phyloP scores from a whole-genome alignment of 2,113 vertebrate genomes.

The Cettia cetti region DNA sequence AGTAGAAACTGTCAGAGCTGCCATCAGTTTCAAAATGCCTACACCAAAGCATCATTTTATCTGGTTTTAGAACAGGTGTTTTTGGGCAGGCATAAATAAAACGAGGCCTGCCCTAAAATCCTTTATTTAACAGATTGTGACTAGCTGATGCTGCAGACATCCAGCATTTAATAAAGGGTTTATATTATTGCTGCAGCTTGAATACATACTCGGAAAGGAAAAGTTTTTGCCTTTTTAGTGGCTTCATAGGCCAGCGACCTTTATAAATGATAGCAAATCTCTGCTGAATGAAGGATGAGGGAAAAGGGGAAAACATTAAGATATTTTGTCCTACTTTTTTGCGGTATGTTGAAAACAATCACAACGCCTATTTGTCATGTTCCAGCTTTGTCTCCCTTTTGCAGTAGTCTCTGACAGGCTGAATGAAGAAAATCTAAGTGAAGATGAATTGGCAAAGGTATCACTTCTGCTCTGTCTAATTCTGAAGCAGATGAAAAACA shows the following conservation, averaged over 20 bases:
- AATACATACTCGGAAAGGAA: neutral
- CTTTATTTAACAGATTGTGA: neutral
- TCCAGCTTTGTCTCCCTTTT: slow-evolving; percentile 54
- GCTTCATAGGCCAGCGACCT: slow-evolving; percentile 68
- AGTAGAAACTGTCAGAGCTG: neutral
- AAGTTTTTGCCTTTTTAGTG: slow-evolving; percentile 53
- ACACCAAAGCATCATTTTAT: neutral
- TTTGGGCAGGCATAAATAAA: neutral
- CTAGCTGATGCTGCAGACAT: neutral
- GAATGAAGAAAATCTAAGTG: slow-evolving; percentile 70
- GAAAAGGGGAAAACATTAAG: slow-evolving; percentile 77
- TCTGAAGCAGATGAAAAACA: slow-evolving; percentile 73
- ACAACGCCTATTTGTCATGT: slow-evolving; percentile 75
- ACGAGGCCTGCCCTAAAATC: neutral
- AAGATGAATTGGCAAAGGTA: slow-evolving; percentile 75
- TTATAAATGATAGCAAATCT: slow-evolving; percentile 75
- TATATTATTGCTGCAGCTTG: neutral
- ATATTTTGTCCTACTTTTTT: slow-evolving; percentile 78
- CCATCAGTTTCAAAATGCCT: neutral
- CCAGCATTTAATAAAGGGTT: neutral
- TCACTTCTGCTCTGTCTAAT: slow-evolving; percentile 69
- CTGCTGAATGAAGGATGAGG: slow-evolving; percentile 73
- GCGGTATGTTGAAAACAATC: slow-evolving; percentile 77
- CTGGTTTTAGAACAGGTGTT: neutral
- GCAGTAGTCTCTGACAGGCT: slow-evolving; percentile 67